These are phyloP conservation scores for Spongilla lacustris DNA, from an alignment of 37 sponge, comb jelly and placozoan genomes.

Conservation along the genomic window DNA sequence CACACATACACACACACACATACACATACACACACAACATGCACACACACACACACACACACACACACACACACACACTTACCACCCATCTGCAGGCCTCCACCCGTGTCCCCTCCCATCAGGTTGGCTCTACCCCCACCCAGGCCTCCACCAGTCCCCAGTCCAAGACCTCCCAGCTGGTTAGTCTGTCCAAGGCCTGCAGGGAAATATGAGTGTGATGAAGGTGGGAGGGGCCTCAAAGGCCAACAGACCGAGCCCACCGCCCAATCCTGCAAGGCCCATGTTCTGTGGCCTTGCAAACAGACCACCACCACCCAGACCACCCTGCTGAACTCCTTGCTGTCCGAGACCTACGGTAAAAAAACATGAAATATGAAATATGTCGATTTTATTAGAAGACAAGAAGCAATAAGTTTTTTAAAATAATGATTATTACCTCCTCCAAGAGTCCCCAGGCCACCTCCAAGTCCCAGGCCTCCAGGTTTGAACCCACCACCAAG, in stretches of 20 bases:
- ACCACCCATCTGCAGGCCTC: slow-evolving; percentile 4
- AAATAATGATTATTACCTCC: no score
- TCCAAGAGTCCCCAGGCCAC: slow-evolving; percentile 17
- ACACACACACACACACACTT: slow-evolving; percentile 11
- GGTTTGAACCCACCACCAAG: background rate
- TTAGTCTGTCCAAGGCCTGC: background rate
- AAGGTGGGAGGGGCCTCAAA: background rate
- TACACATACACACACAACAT: background rate
- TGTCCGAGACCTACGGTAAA: no score
- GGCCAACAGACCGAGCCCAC: slow-evolving; percentile 16
- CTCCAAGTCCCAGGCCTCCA: background rate
- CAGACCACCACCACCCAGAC: slow-evolving; percentile 16
- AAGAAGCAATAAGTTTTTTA: no score
- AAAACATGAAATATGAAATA: no score
- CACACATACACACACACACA: background rate
- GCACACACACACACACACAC: slow-evolving; percentile 17
- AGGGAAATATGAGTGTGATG: background rate
- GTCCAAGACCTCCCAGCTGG: slow-evolving; percentile 16
- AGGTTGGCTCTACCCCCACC: slow-evolving; percentile 20
- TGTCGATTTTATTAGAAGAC: no score
- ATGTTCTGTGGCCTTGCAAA: slow-evolving; percentile 8
- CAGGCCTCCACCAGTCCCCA: slow-evolving; percentile 48
- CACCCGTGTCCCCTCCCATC: slow-evolving; percentile 17
- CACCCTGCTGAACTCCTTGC: no score
- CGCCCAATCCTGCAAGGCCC: slow-evolving; percentile 34